These are phyloP conservation scores for Euglossa dilemma DNA, from an alignment of 1,140 invertebrate genomes.

Conservation along the genomic window DNA sequence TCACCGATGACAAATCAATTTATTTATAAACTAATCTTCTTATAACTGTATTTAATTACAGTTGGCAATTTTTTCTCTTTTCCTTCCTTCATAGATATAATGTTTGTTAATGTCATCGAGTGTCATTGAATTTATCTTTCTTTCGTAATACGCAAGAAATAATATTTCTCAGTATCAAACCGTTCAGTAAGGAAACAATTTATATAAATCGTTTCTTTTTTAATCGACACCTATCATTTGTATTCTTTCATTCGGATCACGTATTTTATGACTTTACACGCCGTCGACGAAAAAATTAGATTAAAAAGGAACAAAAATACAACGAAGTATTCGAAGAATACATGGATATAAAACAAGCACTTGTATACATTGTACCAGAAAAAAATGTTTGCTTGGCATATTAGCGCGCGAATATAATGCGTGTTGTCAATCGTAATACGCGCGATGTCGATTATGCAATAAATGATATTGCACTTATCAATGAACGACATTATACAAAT, in stretches of 20 bases:
- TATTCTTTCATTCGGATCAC: background rate
- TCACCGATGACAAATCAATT: background rate
- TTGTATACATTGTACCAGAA: no score
- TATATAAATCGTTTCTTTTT: background rate
- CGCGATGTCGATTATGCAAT: slow-evolving; percentile 22
- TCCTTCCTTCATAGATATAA: background rate
- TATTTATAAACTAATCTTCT: background rate
- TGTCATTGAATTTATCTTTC: background rate
- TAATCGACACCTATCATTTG: background rate
- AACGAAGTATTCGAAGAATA: background rate
- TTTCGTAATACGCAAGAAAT: background rate
- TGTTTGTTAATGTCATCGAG: background rate
- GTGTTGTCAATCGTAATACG: background rate
- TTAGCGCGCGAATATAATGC: background rate
- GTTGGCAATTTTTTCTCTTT: background rate
- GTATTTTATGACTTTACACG: no score
- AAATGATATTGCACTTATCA: slow-evolving; percentile 23
- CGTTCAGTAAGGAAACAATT: background rate
- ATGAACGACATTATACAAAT: background rate
- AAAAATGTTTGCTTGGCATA: no score
- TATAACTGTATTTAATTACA: background rate
- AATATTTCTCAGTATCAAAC: background rate
- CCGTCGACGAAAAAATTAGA: background rate
- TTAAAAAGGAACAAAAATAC: background rate
- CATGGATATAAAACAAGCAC: no score